Percentiles rank a stretch among this genome's conserved stretches.
Conservation (phyloP, 2,797 vertebrate genomes). For the Phalloptychus januarius region DNA sequence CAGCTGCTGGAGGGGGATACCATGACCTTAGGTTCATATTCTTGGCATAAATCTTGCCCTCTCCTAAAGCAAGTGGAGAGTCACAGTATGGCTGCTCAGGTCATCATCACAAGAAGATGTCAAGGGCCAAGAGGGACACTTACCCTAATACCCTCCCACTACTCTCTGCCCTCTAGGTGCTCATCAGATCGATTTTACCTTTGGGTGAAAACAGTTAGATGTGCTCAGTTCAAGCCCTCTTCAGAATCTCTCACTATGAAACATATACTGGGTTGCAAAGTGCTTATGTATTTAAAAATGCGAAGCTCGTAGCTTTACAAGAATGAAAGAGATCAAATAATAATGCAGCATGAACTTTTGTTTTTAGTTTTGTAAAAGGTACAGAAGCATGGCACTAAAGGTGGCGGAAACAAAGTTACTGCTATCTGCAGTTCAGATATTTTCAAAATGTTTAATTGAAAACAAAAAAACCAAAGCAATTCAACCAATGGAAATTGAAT, state of each 20-base stretch:
- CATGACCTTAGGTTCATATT: conserved; percentile 51
- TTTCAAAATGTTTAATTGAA: background rate
- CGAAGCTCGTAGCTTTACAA: background rate
- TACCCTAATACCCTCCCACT: conserved; percentile 54
- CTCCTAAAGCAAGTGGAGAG: conserved; percentile 39
- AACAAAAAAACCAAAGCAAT: background rate
- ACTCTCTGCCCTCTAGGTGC: conserved; percentile 34
- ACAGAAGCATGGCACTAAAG: background rate
- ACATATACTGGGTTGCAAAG: conserved; percentile 15
- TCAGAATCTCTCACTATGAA: conserved; percentile 21
- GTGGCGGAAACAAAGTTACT: background rate
- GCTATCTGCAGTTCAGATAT: background rate
- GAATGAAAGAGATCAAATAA: background rate
- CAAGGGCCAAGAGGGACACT: conserved; percentile 63
- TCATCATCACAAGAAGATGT: conserved; percentile 65
- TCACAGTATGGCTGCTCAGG: conserved; percentile 45
- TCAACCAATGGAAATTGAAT: background rate
- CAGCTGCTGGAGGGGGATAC: conserved; percentile 63
- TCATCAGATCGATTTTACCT: conserved; percentile 59
- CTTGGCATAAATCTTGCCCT: conserved; percentile 54
- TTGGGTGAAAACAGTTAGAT: conserved; percentile 52
- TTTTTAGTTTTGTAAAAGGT: background rate
- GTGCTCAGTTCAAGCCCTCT: conserved; percentile 40
- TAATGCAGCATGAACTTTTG: background rate
- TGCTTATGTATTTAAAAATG: conserved; percentile 2